phyloP scores from a whole-genome alignment of 2,797 vertebrate species.

The Knipowitschia caucasica region DNA sequence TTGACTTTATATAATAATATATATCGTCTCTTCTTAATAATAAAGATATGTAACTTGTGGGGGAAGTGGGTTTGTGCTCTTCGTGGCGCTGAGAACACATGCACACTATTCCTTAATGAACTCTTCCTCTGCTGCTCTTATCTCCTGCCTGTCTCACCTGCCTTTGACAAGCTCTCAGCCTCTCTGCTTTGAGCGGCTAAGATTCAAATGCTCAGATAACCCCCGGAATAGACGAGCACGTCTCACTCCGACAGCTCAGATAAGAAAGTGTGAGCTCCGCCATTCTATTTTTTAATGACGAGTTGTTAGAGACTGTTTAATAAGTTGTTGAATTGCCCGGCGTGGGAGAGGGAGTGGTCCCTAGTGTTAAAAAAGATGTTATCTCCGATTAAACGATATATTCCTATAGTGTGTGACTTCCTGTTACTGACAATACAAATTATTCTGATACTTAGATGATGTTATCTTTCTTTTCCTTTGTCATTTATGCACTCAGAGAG shows the following conservation, averaged over 20 bases:
- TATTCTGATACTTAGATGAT: no score
- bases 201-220: conserved; percentile 47
- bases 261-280: conserved; percentile 53
- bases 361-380: no score
- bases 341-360: no score
- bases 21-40: no score
- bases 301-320: conserved; percentile 24
- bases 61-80: no score
- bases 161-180: conserved; percentile 9
- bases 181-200: conserved; percentile 19
- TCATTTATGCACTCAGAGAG: no score
- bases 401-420: no score
- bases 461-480: no score
- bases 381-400: no score
- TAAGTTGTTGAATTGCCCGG: neutral
- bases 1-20: no score
- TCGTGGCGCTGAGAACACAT: conserved; percentile 35
- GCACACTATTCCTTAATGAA: conserved; percentile 51
- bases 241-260: conserved; percentile 38
- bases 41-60: no score
- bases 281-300: conserved; percentile 73
- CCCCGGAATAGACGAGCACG: conserved; percentile 40
- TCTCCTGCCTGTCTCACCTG: conserved; percentile 21
- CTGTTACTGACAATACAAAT: no score
- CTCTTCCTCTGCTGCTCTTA: conserved; percentile 39